Evolutionary conservation across 2,888 invertebrate genomes (phyloP).

Genomic region (Ganaspis brasiliensis): DNA sequence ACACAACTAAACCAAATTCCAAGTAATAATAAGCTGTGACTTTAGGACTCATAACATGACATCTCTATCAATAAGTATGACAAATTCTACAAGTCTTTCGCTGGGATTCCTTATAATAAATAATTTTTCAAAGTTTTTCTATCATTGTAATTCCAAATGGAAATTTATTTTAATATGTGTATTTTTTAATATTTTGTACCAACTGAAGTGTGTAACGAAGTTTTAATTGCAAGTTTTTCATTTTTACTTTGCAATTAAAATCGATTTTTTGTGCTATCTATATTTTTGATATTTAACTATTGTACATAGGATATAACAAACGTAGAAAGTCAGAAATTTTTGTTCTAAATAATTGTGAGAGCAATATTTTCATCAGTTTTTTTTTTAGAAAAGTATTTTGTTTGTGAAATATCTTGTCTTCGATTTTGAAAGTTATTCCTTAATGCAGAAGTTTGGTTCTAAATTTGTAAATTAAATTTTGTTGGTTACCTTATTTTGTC

Average conservation of each 20-base stretch:
- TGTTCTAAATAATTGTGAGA: background rate
- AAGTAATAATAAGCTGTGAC: slow-evolving; percentile 56
- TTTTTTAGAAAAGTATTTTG: background rate
- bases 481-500: background rate
- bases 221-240: background rate
- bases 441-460: background rate
- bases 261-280: background rate
- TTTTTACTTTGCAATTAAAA: too few species aligned
- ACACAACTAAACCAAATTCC: slow-evolving; percentile 83
- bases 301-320: slow-evolving; percentile 38
- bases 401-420: background rate
- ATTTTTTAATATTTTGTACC: background rate
- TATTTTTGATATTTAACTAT: slow-evolving; percentile 33
- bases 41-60: background rate
- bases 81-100: background rate
- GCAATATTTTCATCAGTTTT: background rate
- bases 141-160: background rate
- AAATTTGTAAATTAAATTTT: background rate
- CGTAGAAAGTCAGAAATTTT: background rate
- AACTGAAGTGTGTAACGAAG: background rate
- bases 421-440: background rate
- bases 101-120: background rate
- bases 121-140: background rate
- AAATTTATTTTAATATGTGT: slow-evolving; percentile 19
- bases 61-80: slow-evolving; percentile 11